phyloP scores from a whole-genome alignment of 2,113 vertebrate species.

The Nansenia antarctica region DNA sequence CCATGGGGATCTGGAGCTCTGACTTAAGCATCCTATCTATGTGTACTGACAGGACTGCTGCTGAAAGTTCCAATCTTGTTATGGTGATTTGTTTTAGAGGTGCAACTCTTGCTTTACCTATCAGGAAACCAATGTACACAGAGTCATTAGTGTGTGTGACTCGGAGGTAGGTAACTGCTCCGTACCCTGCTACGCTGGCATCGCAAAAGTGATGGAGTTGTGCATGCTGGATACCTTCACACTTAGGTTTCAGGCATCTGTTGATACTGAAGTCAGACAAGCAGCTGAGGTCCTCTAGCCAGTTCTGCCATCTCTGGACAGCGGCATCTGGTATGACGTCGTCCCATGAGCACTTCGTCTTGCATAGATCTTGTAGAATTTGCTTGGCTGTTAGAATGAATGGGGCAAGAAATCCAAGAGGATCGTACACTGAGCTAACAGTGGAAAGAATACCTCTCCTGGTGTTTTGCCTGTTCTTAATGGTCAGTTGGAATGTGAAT shows the following conservation, averaged over 20 bases:
- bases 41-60: not conserved
- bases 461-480: no score
- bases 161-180: conserved; percentile 2
- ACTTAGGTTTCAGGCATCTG: not conserved
- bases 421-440: conserved; percentile 4
- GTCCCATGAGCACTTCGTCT: not conserved
- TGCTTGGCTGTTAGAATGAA: conserved; percentile 10
- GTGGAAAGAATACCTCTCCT: no score
- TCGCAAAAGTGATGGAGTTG: conserved; percentile 29
- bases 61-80: not conserved
- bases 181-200: conserved; percentile 24
- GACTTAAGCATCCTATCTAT: not conserved
- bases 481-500: no score
- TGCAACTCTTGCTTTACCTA: not conserved
- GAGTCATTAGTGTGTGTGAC: not conserved
- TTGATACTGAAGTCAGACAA: not conserved
- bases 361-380: conserved; percentile 21
- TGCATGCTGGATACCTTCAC: not conserved
- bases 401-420: conserved; percentile 7
- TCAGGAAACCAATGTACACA: not conserved
- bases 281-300: not conserved
- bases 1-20: conserved; percentile 16
- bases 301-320: not conserved
- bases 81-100: not conserved
- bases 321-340: not conserved